Evolutionary conservation across 2,888 invertebrate species (phyloP).

Genomic region (Onchidella celtica): DNA sequence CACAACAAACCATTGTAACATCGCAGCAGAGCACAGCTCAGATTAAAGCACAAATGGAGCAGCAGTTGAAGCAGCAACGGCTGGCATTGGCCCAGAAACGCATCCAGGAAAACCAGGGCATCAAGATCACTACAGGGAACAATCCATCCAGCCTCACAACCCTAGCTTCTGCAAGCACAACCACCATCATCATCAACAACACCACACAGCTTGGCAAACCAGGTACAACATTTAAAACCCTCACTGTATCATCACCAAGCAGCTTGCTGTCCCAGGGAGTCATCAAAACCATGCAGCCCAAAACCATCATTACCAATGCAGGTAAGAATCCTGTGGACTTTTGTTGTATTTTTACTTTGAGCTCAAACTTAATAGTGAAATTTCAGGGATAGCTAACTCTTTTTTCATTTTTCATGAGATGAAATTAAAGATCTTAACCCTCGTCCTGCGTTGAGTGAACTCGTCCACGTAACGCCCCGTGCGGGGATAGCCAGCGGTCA

Average conservation of each 20-base stretch:
- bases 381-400: too few species aligned
- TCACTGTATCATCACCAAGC: slow-evolving; percentile 74
- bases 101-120: slow-evolving; percentile 60
- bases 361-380: too few species aligned
- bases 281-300: slow-evolving; percentile 72
- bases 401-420: too few species aligned
- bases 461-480: too few species aligned
- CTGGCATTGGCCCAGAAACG: slow-evolving; percentile 94
- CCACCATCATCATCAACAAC: slow-evolving; percentile 56
- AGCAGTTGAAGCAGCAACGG: slow-evolving; percentile 92
- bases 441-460: too few species aligned
- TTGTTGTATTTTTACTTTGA: too few species aligned
- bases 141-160: slow-evolving; percentile 32
- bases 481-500: too few species aligned
- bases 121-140: slow-evolving; percentile 48
- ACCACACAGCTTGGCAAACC: slow-evolving; percentile 50
- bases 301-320: slow-evolving; percentile 62
- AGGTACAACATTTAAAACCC: slow-evolving; percentile 61
- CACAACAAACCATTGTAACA: slow-evolving; percentile 43
- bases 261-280: slow-evolving; percentile 59
- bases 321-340: slow-evolving; percentile 28
- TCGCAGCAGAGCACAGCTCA: slow-evolving; percentile 76
- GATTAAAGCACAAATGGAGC: slow-evolving; percentile 91
- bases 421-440: too few species aligned
- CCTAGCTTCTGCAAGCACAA: slow-evolving; percentile 40